Evolutionary conservation across 2,888 invertebrate genomes (phyloP).

Genomic region (Caenorhabditis sp.): DNA sequence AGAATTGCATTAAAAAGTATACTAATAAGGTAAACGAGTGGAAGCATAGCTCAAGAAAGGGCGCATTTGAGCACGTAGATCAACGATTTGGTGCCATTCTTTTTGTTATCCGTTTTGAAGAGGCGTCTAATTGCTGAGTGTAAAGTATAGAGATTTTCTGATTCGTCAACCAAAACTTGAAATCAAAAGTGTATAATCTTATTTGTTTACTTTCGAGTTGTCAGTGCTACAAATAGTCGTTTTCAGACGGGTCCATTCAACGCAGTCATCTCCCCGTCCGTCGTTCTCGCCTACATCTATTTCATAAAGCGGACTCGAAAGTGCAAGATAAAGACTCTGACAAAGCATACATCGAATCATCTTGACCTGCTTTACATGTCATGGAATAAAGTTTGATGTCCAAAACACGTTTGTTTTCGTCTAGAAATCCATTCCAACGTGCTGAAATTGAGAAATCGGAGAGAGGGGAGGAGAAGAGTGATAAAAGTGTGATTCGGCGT

Average conservation of each 20-base stretch:
- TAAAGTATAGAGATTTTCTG: too few species aligned
- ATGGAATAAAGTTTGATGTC: conserved; percentile 18
- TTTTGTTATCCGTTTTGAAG: too few species aligned
- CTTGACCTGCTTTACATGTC: conserved; percentile 12
- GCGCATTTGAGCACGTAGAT: too few species aligned
- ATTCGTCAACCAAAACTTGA: too few species aligned
- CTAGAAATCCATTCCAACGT: background rate
- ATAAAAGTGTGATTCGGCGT: too few species aligned
- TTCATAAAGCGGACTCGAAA: conserved; percentile 14
- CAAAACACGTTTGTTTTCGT: background rate
- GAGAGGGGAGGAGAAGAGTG: too few species aligned
- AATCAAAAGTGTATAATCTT: background rate
- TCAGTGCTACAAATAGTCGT: background rate
- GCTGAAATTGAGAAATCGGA: background rate
- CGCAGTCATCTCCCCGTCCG: conserved; percentile 13
- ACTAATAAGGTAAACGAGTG: too few species aligned
- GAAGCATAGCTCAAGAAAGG: too few species aligned
- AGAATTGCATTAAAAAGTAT: too few species aligned
- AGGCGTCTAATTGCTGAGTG: too few species aligned
- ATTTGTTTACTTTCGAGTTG: too few species aligned
- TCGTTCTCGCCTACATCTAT: conserved; percentile 13
- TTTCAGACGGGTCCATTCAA: conserved; percentile 41
- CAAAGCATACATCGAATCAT: background rate
- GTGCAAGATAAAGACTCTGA: conserved; percentile 13
- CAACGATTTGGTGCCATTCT: too few species aligned